These are phyloP conservation scores for Palaemon carinicauda DNA, from an alignment of 1,140 invertebrate species.

Conservation along the genomic window DNA sequence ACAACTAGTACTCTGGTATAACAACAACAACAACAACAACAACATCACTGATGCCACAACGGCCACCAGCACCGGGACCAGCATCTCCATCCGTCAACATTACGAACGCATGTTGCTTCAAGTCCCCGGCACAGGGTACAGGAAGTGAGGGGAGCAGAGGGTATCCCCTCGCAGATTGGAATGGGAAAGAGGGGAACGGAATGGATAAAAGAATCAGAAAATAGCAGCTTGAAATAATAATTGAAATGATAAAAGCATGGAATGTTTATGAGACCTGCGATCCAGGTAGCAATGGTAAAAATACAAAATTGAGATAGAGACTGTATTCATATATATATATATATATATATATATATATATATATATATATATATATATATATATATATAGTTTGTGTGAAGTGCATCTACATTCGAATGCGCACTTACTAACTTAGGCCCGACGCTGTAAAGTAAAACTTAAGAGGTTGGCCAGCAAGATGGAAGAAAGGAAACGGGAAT, in stretches of 20 bases:
- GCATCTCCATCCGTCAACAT: constrained; percentile 26
- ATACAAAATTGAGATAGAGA: neutral
- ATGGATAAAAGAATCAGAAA: neutral
- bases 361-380: neutral
- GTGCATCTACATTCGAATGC: no score
- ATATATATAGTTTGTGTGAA: neutral
- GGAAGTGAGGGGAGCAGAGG: neutral
- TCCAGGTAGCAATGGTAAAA: neutral
- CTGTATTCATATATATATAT: neutral
- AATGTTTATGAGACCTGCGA: neutral
- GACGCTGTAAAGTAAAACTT: no score
- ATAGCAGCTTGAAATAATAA: neutral
- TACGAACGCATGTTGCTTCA: neutral
- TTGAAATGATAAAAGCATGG: neutral
- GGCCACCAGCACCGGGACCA: neutral
- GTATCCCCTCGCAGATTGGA: neutral
- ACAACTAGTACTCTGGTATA: neutral
- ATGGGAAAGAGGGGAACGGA: neutral
- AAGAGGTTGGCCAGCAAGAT: no score
- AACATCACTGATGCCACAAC: neutral
- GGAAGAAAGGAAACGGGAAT: no score
- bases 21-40: neutral
- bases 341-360: neutral
- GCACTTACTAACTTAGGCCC: no score
- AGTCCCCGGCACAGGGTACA: neutral